Evolutionary conservation across 2,888 invertebrate genomes (phyloP), one percentile per base, ranked within the genome.

Genomic region (Chloroclysta siterata): DNA sequence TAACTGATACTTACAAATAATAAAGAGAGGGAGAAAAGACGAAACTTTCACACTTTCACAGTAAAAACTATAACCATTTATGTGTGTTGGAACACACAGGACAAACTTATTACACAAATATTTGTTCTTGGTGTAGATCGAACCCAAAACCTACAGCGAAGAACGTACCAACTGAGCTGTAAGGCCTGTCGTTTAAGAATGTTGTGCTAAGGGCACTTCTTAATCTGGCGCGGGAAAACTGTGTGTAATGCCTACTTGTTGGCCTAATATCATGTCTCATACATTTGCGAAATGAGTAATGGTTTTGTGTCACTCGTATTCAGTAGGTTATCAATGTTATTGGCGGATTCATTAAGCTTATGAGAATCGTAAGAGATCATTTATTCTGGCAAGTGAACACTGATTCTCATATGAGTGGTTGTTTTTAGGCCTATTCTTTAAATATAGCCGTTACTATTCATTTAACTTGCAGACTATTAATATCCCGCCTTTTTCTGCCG

Each of bases 241-340:
- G 59, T 51, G 44, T 59, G 56, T 65, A 62, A 62, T 62, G 50
- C 58, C 42, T 63, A 48, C 63, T 63, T 53, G 57, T 62, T 47
- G 14, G 52, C 46, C 61, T 62, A 55, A 44, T 61, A 61, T 63
- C 52, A 53, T 54, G 48, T 57, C 64, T 48, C 56, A 50, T 53
- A 44, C 55, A 59, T 67, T 44, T 28, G 33, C 42, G 53, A 56
- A 50, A 54, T 63, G 63, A 67, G 61, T 67, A 61, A 67, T 63
- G 63, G 60, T 46, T 52, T 28, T n/a, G 6, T 53, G 53, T 66
- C 66, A 63, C 55, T 58, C 58, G 47, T 60, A 42, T 47, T 55
- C 50, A 46, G 51, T 33, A n/a, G 42, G 55, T 46, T 46, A 52
- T 61, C 39, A 61, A 55, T 54, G 60, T 46, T 54, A 56, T 56